Conservation (phyloP, 2,113 vertebrate genomes). For the Eupsittula cactorum region DNA sequence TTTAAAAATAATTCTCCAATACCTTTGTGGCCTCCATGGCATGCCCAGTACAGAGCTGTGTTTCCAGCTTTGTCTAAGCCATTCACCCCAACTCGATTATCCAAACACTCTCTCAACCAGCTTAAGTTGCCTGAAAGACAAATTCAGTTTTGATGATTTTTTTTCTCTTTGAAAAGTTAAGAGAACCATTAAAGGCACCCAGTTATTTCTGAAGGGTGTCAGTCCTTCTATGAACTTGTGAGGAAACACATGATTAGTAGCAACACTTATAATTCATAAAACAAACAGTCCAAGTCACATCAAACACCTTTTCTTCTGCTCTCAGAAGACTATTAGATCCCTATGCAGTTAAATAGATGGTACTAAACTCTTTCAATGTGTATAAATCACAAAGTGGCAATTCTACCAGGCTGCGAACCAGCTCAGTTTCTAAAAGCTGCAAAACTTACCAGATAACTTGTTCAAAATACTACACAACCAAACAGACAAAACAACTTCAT, state of each 20-base stretch:
- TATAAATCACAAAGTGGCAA: background rate
- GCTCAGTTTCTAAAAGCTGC: background rate
- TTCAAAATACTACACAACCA: background rate
- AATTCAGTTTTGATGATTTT: background rate
- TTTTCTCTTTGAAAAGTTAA: background rate
- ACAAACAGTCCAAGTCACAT: background rate
- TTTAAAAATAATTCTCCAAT: background rate
- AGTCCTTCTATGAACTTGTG: background rate
- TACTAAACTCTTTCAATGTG: background rate
- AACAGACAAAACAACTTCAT: background rate
- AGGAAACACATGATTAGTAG: background rate
- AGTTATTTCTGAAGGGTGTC: background rate
- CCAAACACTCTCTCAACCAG: slow-evolving; percentile 96
- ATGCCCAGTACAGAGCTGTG: slow-evolving; percentile 96
- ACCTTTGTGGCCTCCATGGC: slow-evolving; percentile 96
- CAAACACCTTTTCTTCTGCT: background rate
- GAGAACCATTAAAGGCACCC: background rate
- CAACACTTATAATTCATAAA: background rate
- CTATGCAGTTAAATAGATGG: background rate
- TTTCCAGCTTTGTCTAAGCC: slow-evolving; percentile 97
- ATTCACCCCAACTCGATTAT: slow-evolving; percentile 94
- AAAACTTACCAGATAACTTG: background rate
- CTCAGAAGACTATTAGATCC: background rate
- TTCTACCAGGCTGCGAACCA: background rate
- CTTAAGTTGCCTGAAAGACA: slow-evolving; percentile 88